Base-by-base conservation (phyloP, 2,888 invertebrate genomes). In the Microplitis deprimator region DNA sequence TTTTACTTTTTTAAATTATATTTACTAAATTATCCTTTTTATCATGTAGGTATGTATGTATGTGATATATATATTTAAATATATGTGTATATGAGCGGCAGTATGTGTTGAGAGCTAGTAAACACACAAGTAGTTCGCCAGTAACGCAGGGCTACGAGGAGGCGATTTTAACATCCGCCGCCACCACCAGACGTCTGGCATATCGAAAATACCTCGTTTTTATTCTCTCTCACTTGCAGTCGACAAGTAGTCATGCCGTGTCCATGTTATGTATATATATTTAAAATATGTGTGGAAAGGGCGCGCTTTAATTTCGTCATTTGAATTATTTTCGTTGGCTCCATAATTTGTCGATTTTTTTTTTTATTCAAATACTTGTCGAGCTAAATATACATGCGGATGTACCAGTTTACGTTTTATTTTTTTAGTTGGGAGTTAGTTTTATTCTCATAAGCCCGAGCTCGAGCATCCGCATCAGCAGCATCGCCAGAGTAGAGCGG, bases 111-210 rank as follows among this genome's bases (percentile, higher is more conserved):
- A 29, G 29, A 29, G 50, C 8, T 50, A 50, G 50, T 50, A 50
- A 50, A 50, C 13, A 50, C 50, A 50, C 50, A 50, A 50, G 50
- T 50, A 50, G 50, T 50, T 50, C 50, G 50, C 13, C 50, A 29
- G 50, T 13, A 50, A 50, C 50, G 50, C 50, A 50, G 50, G 13
- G 13, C 50, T 50, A 50, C 50, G 13, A 13, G 8, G 8, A 13
- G 10, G 13, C 50, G 29, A 50, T 50, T 50, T 50, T 50, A 50
- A 50, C 50, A 50, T 50, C 50, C 50, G 50, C 50, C 50, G 50
- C 50, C 50, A 50, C 50, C 50, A 50, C 50, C 50, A 50, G 50
- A 50, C 50, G 50, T 50, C 50, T 50, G 50, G 50, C 50, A 50
- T 50, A 50, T 50, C 50, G 4, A 50, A 50, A 50, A 50, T 50